Conservation (phyloP, 2,888 invertebrate genomes). For the Galerucella nymphaeae region DNA sequence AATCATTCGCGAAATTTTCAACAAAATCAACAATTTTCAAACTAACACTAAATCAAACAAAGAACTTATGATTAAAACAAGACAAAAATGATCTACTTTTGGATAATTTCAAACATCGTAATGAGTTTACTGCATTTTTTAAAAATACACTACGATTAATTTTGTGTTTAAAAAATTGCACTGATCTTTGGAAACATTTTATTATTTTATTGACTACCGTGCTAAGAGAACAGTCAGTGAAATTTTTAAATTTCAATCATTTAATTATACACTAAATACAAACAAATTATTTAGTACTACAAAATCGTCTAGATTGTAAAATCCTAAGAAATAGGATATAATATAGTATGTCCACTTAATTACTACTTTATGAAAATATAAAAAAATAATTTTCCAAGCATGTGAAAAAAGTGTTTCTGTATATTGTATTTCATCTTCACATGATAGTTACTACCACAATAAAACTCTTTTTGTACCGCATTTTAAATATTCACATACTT, state of each 20-base stretch:
- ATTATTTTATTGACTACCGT: conserved; percentile 22
- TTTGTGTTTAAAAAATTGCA: conserved; percentile 46
- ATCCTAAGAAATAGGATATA: conserved; percentile 45
- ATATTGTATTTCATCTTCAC: conserved; percentile 22
- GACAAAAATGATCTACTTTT: too few relatives aligned
- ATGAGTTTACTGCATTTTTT: conserved; percentile 3
- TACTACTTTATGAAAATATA: conserved; percentile 54
- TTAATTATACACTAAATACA: conserved; percentile 35
- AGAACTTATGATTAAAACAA: too few relatives aligned
- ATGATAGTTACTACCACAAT: conserved; percentile 41
- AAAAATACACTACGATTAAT: neutral
- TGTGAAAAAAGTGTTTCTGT: conserved; percentile 26
- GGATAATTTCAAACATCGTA: too few relatives aligned
- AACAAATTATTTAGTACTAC: conserved; percentile 36
- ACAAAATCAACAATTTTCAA: too few relatives aligned
- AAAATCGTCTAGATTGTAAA: conserved; percentile 36
- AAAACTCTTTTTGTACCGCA: conserved; percentile 50
- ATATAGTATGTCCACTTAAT: conserved; percentile 27
- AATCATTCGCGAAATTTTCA: too few relatives aligned
- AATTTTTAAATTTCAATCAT: conserved; percentile 37
- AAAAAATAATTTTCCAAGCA: conserved; percentile 44
- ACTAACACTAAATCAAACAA: too few relatives aligned
- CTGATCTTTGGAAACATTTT: conserved; percentile 52
- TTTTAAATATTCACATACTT: conserved; percentile 25
- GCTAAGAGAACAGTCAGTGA: conserved; percentile 41